Base-by-base conservation (phyloP, 2,113 vertebrate species). In the Craseonycteris thonglongyai region DNA sequence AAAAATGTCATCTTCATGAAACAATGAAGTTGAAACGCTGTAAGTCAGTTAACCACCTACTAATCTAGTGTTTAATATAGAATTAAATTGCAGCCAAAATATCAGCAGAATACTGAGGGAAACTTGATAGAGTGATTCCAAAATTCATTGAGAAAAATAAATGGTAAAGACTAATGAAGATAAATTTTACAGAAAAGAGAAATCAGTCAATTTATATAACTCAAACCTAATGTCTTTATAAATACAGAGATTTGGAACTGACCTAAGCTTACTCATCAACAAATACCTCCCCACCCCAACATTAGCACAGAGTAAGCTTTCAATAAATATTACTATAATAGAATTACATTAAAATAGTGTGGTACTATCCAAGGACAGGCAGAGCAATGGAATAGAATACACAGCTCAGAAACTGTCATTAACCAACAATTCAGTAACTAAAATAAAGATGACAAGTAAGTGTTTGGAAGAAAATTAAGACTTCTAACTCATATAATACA, bases 71-170 rank as follows among this genome's bases (percentile, higher is more conserved):
- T 56, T 88, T 71, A 76, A 59, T 28, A 45, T 22, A 51, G 8
- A 91, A 35, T 59, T 42, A 75, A 96, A 92, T 7, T 58, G 10
- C 21, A 93, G 74, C 78, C 10, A 78, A 84, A 65, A 22, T 28
- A 38, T 80, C 28, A 56, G 13, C 21, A 42, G 21, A 93, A 33
- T 80, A 75, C 2, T n/a, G n/a, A 51, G 51, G 75, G 13, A 9
- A 81, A 90, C 10, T 3, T 83, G 38, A 38, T 26, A 93, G 2
- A 93, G 19, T 72, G 4, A 91, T 45, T 85, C 51, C 28, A 91
- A 91, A 93, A 72, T 63, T 91, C 22, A 76, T n/a, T 54, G 38
- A 72, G n/a, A 84, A 82, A 92, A 84, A 81, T 30, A 86, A 78
- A 40, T 14, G 28, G 47, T 35, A 61, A 90, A 89, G 30, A 33